These are phyloP conservation scores for Trachurus trachurus DNA, from an alignment of 2,797 vertebrate genomes.

Conservation along the genomic window DNA sequence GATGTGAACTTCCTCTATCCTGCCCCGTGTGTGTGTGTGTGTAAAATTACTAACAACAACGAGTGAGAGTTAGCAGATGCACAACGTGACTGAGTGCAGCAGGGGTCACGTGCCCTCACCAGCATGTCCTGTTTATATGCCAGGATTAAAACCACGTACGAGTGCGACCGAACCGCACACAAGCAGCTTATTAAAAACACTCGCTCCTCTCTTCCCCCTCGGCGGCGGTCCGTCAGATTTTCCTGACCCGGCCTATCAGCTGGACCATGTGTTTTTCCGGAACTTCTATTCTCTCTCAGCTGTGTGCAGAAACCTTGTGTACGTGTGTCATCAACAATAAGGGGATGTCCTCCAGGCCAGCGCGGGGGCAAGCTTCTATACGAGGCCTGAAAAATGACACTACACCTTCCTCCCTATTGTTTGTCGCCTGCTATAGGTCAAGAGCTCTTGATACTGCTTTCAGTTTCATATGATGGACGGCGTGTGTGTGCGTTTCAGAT, in stretches of 20 bases:
- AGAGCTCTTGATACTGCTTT: conserved; percentile 8
- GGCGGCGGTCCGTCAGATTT: conserved; percentile 34
- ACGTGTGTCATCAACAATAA: conserved; percentile 71
- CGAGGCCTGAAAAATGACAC: conserved; percentile 22
- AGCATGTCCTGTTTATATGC: conserved; percentile 34
- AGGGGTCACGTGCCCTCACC: conserved; percentile 28
- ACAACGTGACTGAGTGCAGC: conserved; percentile 24
- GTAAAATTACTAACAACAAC: conserved; percentile 30
- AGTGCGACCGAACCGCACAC: conserved; percentile 19
- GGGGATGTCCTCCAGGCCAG: conserved; percentile 72
- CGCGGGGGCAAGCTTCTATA: conserved; percentile 32
- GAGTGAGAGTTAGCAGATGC: conserved; percentile 34
- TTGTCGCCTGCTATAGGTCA: conserved; percentile 22
- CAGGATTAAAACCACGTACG: neutral
- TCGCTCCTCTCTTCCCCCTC: conserved; percentile 22
- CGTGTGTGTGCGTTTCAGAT: neutral
- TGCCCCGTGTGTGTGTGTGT: conserved; percentile 39
- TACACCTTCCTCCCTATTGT: conserved; percentile 43
- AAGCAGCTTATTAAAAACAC: neutral
- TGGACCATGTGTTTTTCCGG: conserved; percentile 37
- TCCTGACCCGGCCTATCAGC: conserved; percentile 55
- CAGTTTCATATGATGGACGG: conserved; percentile 8
- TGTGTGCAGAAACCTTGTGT: conserved; percentile 30
- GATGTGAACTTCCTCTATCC: conserved; percentile 77
- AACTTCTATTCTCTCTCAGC: conserved; percentile 23